Evolutionary conservation across 2,797 vertebrate genomes (phyloP).

Genomic region (Anguilla marmorata): DNA sequence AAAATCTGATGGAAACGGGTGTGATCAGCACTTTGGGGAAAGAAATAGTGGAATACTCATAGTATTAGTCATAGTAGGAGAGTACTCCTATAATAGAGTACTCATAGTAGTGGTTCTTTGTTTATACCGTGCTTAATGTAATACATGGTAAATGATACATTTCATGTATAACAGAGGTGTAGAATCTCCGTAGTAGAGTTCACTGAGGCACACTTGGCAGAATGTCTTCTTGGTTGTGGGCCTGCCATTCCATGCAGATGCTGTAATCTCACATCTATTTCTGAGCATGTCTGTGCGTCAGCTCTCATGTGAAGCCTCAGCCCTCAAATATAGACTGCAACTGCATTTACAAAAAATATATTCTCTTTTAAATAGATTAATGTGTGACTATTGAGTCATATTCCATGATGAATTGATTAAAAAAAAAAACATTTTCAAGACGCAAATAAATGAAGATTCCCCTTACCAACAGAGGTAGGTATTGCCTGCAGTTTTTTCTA

Average conservation of each 20-base stretch:
- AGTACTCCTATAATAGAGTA: neutral
- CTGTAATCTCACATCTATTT: slow-evolving; percentile 29
- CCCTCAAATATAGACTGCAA: slow-evolving; percentile 16
- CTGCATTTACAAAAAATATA: neutral
- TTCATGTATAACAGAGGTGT: slow-evolving; percentile 9
- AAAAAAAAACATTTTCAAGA: neutral
- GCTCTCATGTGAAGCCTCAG: neutral
- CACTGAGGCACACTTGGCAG: neutral
- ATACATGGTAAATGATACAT: neutral
- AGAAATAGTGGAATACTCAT: neutral
- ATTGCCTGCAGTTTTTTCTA: neutral
- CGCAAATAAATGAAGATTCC: neutral
- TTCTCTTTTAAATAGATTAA: neutral
- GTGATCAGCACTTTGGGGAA: neutral
- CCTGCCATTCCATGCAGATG: slow-evolving; percentile 17
- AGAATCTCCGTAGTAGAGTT: neutral
- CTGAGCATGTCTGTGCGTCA: neutral
- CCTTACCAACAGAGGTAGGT: neutral
- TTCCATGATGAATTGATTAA: neutral
- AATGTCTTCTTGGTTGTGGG: slow-evolving; percentile 8
- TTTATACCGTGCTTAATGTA: neutral
- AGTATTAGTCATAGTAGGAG: neutral
- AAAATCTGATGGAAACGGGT: neutral
- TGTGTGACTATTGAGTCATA: neutral
- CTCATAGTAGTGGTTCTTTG: neutral